Base-by-base conservation (phyloP, 2,797 vertebrate genomes). In the Lepilemur septentrionalis region DNA sequence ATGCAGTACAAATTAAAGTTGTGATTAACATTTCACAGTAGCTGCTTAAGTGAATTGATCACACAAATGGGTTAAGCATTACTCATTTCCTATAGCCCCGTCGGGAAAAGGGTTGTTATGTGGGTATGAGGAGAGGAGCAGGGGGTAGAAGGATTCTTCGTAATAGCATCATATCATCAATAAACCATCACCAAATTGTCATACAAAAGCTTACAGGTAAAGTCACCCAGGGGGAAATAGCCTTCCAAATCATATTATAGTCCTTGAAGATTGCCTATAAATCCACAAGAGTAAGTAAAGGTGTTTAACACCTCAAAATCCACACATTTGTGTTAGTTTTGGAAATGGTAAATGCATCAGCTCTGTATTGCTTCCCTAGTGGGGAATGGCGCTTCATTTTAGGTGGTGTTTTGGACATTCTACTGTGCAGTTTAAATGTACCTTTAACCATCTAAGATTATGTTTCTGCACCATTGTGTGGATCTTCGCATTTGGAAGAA, bases 1-100 rank as follows among this genome's bases (percentile, higher is more conserved):
- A 99, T 99, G 99, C 98, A 98, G 98, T 99, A 99, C 99, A 99
- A 99, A 99, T 99, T 99, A 99, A 99, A 99, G 99, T 99, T 99
- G 99, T 99, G 99, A 99, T 99, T 99, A 99, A 99, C 99, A 99
- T 99, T 99, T 99, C 99, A 99, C 99, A 99, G 99, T 99, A 99
- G 99, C 99, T 99, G 99, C 99, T 99, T 99, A 98, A 99, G 99
- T 99, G 99, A 99, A 99, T 99, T 99, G 99, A 99, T 99, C 99
- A 99, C 98, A 99, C 99, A 98, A 99, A 98, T 98, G 98, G 99
- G 99, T 99, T 99, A 99, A 99, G 98, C 98, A 99, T 99, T 99
- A 99, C 98, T 99, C 99, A 99, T 99, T 99, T 99, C 98, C 99
- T 98, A 97, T 96, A 98, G 98, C 98, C 98, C 98, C 98, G 98